phyloP scores from a whole-genome alignment of 2,888 invertebrate genomes.

The Cepaea hortensis region DNA sequence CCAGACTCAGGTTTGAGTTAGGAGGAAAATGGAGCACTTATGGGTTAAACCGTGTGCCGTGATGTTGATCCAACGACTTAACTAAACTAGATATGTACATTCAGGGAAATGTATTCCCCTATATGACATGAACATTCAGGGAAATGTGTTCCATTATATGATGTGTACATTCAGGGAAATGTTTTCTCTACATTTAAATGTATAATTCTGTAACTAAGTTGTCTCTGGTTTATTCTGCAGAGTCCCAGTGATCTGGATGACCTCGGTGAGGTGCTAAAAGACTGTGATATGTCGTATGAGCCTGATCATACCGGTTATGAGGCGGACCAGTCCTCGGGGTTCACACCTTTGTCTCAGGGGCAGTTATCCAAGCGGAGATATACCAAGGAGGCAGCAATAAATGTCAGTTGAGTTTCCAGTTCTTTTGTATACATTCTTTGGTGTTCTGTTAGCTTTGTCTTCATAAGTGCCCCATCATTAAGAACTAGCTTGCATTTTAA shows the following conservation, averaged over 20 bases:
- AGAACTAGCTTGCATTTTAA: too few species aligned
- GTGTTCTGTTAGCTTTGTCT: not conserved
- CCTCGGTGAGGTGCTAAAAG: conserved; percentile 91
- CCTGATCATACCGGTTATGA: conserved; percentile 78
- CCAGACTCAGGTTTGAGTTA: too few species aligned
- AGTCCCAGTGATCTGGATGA: conserved; percentile 80
- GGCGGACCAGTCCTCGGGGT: conserved; percentile 65
- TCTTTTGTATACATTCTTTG: not conserved
- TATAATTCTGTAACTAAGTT: too few species aligned
- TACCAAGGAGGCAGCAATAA: conserved; percentile 59
- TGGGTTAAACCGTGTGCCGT: too few species aligned
- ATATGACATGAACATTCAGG: too few species aligned
- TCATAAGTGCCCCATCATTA: not conserved
- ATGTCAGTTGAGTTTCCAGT: conserved; percentile 43
- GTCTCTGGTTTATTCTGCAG: conserved; percentile 47
- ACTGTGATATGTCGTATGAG: conserved; percentile 78
- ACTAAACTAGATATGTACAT: too few species aligned
- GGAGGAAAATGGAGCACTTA: too few species aligned
- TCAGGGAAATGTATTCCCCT: too few species aligned
- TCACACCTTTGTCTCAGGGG: conserved; percentile 73
- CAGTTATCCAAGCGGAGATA: conserved; percentile 75
- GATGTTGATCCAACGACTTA: too few species aligned
- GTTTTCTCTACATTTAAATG: too few species aligned
- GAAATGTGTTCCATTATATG: too few species aligned
- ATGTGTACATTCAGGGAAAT: too few species aligned